These are phyloP conservation scores for Amphipyra tragopoginis DNA, from an alignment of 2,888 invertebrate genomes.

Conservation along the genomic window DNA sequence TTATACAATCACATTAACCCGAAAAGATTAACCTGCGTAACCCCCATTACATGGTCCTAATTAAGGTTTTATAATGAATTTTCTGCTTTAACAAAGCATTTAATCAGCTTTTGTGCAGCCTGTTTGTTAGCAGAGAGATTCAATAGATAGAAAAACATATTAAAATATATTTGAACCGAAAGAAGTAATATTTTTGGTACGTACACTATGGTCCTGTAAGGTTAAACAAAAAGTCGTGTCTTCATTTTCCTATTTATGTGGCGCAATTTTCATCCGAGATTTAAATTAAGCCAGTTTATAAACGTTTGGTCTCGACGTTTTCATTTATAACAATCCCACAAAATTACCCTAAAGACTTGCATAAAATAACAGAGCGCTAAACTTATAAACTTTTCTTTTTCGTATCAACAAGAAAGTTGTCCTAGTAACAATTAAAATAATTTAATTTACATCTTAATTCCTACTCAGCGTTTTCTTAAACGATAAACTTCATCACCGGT, in stretches of 20 bases:
- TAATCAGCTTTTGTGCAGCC: neutral
- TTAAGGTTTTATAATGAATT: slow-evolving; percentile 17
- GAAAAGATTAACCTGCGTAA: slow-evolving; percentile 14
- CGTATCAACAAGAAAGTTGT: neutral
- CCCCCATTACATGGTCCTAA: slow-evolving; percentile 15
- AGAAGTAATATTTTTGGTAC: too few species aligned
- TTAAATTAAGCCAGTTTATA: too few species aligned
- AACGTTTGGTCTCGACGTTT: too few species aligned
- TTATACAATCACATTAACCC: slow-evolving; percentile 17
- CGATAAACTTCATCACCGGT: slow-evolving; percentile 15
- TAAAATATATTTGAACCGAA: too few species aligned
- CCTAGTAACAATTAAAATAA: neutral
- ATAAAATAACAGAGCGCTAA: neutral
- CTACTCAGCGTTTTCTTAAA: slow-evolving; percentile 11
- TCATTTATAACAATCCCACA: too few species aligned
- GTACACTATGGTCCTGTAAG: too few species aligned
- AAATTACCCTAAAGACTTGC: too few species aligned
- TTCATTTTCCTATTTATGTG: too few species aligned
- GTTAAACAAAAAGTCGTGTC: too few species aligned
- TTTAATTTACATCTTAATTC: slow-evolving; percentile 6
- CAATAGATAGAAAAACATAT: too few species aligned
- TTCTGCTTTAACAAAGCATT: slow-evolving; percentile 6
- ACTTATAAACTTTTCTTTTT: neutral
- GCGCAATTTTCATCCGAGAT: too few species aligned
- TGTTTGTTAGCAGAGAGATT: neutral